These are phyloP conservation scores for Nannospalax galili DNA, from an alignment of 2,113 vertebrate species.

Conservation along the genomic window DNA sequence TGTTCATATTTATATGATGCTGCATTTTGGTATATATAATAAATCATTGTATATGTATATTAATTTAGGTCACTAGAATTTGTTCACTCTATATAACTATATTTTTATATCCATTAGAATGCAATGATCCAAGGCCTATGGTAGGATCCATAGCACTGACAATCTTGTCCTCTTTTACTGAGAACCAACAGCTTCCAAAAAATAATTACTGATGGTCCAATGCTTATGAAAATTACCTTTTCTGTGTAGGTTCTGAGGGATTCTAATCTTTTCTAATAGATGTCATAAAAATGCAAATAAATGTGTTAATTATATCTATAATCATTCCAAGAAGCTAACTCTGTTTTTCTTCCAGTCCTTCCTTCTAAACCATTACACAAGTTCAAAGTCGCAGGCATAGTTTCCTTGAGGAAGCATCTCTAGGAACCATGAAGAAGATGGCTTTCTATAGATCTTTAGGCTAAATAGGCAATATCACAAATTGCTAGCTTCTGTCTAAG, in stretches of 20 bases:
- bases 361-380: not conserved
- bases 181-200: not conserved
- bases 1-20: not conserved
- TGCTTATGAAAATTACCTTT: not conserved
- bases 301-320: not conserved
- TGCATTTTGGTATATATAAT: not conserved
- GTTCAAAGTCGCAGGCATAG: not conserved
- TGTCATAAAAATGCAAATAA: not conserved
- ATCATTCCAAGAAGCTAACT: not conserved
- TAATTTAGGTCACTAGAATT: not conserved
- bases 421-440: not conserved
- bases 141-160: not conserved
- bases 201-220: not conserved
- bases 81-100: no score
- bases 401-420: not conserved
- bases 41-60: not conserved
- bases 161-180: not conserved
- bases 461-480: not conserved
- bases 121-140: not conserved
- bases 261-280: not conserved
- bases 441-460: accelerated
- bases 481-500: not conserved
- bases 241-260: not conserved
- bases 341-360: not conserved
- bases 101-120: not conserved